A percentile compares a stretch with the other conserved stretches of the same genome.
Evolutionary conservation across 2,113 vertebrate genomes (phyloP).

Genomic region (Phyllostomus hastatus): DNA sequence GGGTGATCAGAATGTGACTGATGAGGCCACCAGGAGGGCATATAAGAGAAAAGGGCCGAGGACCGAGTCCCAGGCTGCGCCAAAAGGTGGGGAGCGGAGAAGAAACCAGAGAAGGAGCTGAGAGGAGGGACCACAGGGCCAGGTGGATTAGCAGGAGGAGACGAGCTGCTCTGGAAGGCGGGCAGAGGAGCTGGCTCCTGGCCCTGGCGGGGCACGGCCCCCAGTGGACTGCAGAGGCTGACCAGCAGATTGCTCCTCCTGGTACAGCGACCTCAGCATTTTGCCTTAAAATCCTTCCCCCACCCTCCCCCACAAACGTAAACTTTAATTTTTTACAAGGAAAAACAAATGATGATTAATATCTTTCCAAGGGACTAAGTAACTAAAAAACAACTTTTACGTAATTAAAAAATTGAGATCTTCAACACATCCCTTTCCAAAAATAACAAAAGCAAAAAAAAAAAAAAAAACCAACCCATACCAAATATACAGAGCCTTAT

Average conservation of each 20-base stretch:
- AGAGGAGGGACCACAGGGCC: fast-evolving
- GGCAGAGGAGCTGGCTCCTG: not conserved
- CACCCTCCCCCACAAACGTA: not conserved
- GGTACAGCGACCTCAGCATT: not conserved
- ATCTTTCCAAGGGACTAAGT: constrained; percentile 34
- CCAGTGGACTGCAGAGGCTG: fast-evolving
- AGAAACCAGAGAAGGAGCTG: not conserved
- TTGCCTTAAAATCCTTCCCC: not conserved
- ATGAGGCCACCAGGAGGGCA: not conserved
- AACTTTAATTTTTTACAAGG: not conserved
- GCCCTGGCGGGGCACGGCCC: not conserved
- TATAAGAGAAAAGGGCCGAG: not conserved
- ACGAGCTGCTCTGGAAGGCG: no score
- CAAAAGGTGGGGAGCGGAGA: not conserved
- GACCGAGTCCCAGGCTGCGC: not conserved
- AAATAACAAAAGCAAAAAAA: not conserved
- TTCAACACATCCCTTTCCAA: constrained; percentile 23
- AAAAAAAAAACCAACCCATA: not conserved
- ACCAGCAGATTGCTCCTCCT: fast-evolving
- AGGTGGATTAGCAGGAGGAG: no score
- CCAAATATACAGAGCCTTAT: not conserved
- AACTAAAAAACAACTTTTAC: not conserved
- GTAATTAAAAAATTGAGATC: not conserved
- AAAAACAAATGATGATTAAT: not conserved
- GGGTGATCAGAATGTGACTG: no score